These are phyloP conservation scores for Drosophila helvetica DNA, from an alignment of 2,888 invertebrate species.

Conservation along the genomic window DNA sequence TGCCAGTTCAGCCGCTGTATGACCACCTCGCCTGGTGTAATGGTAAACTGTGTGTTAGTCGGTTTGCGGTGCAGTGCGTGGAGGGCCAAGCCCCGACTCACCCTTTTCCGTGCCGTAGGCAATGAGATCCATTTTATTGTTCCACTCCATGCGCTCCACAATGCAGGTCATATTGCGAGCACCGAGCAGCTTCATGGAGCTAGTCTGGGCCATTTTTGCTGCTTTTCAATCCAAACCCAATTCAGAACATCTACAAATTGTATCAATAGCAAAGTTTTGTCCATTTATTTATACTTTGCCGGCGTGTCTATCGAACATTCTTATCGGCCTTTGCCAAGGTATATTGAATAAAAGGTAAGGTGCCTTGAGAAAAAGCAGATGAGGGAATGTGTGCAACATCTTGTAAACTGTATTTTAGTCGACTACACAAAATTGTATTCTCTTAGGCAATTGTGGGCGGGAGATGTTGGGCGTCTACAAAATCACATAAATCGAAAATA, in stretches of 20 bases:
- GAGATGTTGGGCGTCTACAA: background rate
- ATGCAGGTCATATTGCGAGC: conserved; percentile 82
- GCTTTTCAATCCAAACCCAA: background rate
- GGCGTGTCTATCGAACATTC: conserved; percentile 18
- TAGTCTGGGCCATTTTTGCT: conserved; percentile 80
- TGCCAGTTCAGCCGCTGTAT: conserved; percentile 97
- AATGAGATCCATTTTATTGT: conserved; percentile 95
- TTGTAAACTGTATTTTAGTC: too few species aligned
- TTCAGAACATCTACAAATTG: background rate
- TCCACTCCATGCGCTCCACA: conserved; percentile 95
- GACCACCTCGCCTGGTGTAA: conserved; percentile 90
- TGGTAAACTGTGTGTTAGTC: background rate
- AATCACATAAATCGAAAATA: background rate
- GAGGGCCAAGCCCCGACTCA: conserved; percentile 73
- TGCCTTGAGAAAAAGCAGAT: too few species aligned
- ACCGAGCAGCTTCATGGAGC: conserved; percentile 83
- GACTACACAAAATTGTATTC: too few species aligned
- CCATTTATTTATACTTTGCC: conserved; percentile 26
- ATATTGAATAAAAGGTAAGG: background rate
- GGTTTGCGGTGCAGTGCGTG: background rate
- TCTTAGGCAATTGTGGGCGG: too few species aligned
- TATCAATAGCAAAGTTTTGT: background rate
- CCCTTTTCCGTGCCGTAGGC: conserved; percentile 94
- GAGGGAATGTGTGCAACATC: too few species aligned
- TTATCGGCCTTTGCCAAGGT: background rate